Percentiles rank a stretch among this genome's conserved stretches.
phyloP scores from a whole-genome alignment of 2,113 vertebrate species.

The Tursiops truncatus region DNA sequence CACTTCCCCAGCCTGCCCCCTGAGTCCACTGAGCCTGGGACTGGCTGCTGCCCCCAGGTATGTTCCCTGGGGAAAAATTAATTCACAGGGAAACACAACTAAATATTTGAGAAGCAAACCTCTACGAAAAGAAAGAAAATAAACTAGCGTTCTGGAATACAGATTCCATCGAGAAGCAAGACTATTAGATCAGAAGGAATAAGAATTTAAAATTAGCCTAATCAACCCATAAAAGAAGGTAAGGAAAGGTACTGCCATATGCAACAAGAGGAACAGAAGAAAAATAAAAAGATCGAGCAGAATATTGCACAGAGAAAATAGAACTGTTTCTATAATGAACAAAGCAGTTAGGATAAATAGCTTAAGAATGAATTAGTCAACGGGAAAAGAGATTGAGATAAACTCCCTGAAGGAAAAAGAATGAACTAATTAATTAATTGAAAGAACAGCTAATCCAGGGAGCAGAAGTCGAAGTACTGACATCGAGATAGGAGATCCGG shows the following conservation, averaged over 20 bases:
- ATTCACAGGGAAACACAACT: neutral
- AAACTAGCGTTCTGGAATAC: neutral
- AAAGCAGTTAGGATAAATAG: neutral
- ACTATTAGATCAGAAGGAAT: neutral
- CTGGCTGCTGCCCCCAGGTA: neutral
- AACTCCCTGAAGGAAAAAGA: neutral
- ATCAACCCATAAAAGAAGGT: slow-evolving; percentile 12
- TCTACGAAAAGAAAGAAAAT: neutral
- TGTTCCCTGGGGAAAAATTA: neutral
- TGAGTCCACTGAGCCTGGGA: neutral
- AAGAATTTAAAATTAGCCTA: neutral
- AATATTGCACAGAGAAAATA: neutral
- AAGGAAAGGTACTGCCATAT: neutral
- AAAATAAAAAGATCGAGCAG: neutral
- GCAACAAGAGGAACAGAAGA: neutral
- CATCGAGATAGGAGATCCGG: neutral
- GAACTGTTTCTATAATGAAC: neutral
- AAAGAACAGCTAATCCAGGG: neutral
- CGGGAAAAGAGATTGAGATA: neutral
- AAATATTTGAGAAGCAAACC: neutral
- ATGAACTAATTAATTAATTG: neutral
- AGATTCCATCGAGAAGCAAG: neutral
- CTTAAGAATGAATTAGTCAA: neutral
- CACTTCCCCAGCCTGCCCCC: neutral
- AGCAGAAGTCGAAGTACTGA: neutral